These are phyloP conservation scores for Ferdinandea cuprea DNA, from an alignment of 2,888 invertebrate genomes.

Conservation along the genomic window DNA sequence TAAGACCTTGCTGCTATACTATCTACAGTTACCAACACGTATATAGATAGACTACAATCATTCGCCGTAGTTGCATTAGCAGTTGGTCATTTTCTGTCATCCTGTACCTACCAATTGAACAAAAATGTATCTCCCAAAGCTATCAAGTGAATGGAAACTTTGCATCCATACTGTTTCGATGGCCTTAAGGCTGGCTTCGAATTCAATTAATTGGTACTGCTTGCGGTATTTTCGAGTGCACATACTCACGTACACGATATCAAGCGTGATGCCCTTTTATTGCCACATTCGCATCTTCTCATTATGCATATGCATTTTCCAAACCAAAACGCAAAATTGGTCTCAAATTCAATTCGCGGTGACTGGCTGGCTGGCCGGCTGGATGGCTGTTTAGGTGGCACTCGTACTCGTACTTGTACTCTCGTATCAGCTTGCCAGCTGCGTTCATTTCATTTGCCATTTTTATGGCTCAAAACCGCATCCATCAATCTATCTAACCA, in stretches of 20 bases:
- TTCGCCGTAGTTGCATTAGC: too few species aligned
- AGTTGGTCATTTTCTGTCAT: too few species aligned
- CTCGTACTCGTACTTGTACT: neutral
- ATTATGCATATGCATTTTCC: neutral
- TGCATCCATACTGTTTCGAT: neutral
- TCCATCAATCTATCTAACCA: constrained; percentile 41
- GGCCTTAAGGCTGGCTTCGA: neutral
- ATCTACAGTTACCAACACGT: too few species aligned
- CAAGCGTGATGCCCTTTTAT: constrained; percentile 11
- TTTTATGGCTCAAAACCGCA: constrained; percentile 44
- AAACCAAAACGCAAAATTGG: constrained; percentile 7
- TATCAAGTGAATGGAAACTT: neutral
- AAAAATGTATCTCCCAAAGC: too few species aligned
- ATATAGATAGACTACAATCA: too few species aligned
- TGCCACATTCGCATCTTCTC: neutral
- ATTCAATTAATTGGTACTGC: constrained; percentile 5
- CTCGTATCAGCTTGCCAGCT: constrained; percentile 6
- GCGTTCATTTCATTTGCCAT: constrained; percentile 17
- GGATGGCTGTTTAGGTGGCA: too few species aligned
- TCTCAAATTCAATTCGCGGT: constrained; percentile 15
- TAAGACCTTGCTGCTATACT: too few species aligned
- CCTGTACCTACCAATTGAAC: too few species aligned
- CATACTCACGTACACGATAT: neutral
- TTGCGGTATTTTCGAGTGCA: constrained; percentile 13
- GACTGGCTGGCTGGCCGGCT: too few species aligned